Base-by-base conservation (phyloP, 2,113 vertebrate species). In the Thalassarche chlororhynchos region DNA sequence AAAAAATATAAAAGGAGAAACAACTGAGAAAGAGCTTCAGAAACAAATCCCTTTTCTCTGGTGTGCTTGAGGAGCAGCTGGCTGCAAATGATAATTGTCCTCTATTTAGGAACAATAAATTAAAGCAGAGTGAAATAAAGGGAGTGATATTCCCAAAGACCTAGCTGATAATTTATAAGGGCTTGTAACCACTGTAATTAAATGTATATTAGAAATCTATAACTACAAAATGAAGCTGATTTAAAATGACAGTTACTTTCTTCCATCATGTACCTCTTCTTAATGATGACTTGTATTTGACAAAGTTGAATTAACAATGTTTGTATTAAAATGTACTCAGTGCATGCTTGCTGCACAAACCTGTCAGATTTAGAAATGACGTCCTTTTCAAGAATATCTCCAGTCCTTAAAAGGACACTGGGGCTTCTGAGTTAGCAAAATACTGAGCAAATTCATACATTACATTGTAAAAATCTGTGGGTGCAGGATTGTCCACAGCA, bases 31-130 rank as follows among this genome's bases (percentile, higher is more conserved):
- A 62, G 13, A 51, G 29, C 47, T 82, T 58, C 65, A 57, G 91
- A 78, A 92, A 61, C 5, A 84, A 84, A 84, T 36, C 18, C 19
- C 1, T 4, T 92, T 90, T 84, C 69, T 81, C 2, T 11, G 58
- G 34, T 34, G 34, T 55, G 31, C 68, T 90, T 84, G 55, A 89
- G 77, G 29, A 96, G 57, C 91, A 95, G 64, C 52, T 94, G 88
- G 51, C 28, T 82, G 55, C 61, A 84, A 71, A 66, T 84, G 29
- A 80, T 95, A 83, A 62, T 95, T 86, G 75, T 94, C 34, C 23
- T 84, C 72, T 78, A 60, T 92, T 89, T 96, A 81, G 86, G 83
- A 93, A 54, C 55, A 90, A 90, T 96, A 84, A 88, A 90, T 90
- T 93, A 90, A 93, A 86, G 29, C 60, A 74, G 51, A 77, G 49